Conservation (phyloP, 2,113 vertebrate genomes). For the Hemiscyllium ocellatum region DNA sequence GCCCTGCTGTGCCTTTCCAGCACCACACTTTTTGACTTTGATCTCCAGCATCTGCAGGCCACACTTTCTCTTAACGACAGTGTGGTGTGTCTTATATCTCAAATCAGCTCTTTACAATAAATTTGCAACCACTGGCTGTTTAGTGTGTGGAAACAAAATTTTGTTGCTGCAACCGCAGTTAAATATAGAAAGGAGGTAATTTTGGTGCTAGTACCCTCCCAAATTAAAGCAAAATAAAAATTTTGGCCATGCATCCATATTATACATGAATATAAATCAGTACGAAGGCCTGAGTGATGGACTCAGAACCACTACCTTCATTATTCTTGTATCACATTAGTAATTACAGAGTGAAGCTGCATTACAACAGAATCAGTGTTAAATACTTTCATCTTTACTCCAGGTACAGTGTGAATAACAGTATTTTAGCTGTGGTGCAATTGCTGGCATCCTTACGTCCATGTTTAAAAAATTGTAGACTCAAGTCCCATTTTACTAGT, state of each 20-base stretch:
- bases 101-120: not conserved
- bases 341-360: not conserved
- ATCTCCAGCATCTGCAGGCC: too few species aligned
- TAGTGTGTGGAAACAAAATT: not conserved
- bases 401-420: not conserved
- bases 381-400: not conserved
- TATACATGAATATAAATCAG: not conserved
- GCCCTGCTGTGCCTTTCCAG: too few species aligned
- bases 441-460: not conserved
- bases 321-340: not conserved
- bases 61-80: not conserved
- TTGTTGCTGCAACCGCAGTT: not conserved
- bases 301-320: not conserved
- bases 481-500: not conserved
- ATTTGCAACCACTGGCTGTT: not conserved
- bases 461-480: not conserved
- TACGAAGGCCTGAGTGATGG: not conserved
- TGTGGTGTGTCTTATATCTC: not conserved
- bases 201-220: not conserved
- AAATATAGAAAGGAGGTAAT: not conserved
- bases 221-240: not conserved
- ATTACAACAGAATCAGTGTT: not conserved
- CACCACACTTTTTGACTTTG: too few species aligned
- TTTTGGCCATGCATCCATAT: not conserved
- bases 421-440: not conserved